Evolutionary conservation across 2,113 vertebrate genomes (phyloP), one percentile per base, ranked within the genome.

Genomic region (Tachysurus fulvidraco): DNA sequence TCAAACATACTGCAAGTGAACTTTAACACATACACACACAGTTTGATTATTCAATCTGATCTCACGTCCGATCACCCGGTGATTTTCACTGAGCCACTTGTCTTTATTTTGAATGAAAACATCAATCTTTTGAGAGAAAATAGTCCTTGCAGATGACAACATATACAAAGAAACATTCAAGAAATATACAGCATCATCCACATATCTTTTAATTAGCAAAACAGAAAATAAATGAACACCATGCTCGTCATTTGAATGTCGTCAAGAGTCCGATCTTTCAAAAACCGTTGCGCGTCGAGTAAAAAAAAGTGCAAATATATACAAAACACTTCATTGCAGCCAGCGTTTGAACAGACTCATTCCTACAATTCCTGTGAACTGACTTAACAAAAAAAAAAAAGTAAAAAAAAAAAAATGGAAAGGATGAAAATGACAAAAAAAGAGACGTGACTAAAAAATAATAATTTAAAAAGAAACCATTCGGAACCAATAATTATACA

Each of bases 301-400:
- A 89, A 91, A 91, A 92, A 92, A 91, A 89, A 91, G 90, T 92
- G 92, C 92, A 91, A 92, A 92, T 93, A 93, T 93, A 93, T 92
- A 93, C 92, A 93, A 92, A 93, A 92, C 92, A 92, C 90, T 92
- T 92, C 91, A 91, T 91, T 87, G 88, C 90, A 92, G 90, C 91
- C 90, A 92, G 91, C 88, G 85, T 88, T 90, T 87, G 84, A 89
- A 90, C 88, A 88, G 90, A 92, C 85, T 88, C 86, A 85, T 88
- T 86, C 87, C 87, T 88, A 88, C 89, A 65, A 81, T 88, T 88
- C 86, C 90, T 91, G 90, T 87, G 87, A 90, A 89, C 84, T 28
- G 81, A 88, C 54, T 41, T 82, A 65, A 65, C 62, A 83, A 82
- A 86, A 71, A 83, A 74, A 36, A 36, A 36, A 36, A 36, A n/a